Percentiles rank a stretch among this genome's conserved stretches.
Evolutionary conservation across 2,113 vertebrate genomes (phyloP).

Genomic region (Martes martes): DNA sequence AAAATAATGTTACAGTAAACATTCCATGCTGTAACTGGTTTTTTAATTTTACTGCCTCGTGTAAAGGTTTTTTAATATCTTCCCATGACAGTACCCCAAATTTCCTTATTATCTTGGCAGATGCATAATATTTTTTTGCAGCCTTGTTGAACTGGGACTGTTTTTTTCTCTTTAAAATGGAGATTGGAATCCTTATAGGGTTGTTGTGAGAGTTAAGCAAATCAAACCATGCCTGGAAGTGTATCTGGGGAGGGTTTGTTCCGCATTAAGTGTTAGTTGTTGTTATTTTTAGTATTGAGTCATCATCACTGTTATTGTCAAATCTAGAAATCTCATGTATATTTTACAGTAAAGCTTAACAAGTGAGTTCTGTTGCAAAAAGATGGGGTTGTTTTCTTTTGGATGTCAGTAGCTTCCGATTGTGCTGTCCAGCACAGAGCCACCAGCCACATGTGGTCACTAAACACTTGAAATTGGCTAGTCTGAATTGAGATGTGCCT

Average conservation of each 20-base stretch:
- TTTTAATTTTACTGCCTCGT: background rate
- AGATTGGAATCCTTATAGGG: background rate
- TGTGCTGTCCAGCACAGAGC: background rate
- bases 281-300: background rate
- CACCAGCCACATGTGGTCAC: background rate
- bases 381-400: background rate
- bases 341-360: background rate
- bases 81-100: background rate
- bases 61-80: background rate
- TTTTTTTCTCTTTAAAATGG: background rate
- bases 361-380: background rate
- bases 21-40: background rate
- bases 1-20: background rate
- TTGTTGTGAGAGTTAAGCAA: background rate
- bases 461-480: background rate
- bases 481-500: background rate
- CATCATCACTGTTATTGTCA: background rate
- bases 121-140: background rate
- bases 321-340: background rate
- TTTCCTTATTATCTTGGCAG: background rate
- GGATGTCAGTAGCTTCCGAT: background rate
- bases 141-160: background rate
- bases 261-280: background rate
- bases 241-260: background rate
- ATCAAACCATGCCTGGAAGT: background rate